These are phyloP conservation scores for Tympanoctomys barrerae DNA, from an alignment of 2,797 vertebrate genomes.

Conservation along the genomic window DNA sequence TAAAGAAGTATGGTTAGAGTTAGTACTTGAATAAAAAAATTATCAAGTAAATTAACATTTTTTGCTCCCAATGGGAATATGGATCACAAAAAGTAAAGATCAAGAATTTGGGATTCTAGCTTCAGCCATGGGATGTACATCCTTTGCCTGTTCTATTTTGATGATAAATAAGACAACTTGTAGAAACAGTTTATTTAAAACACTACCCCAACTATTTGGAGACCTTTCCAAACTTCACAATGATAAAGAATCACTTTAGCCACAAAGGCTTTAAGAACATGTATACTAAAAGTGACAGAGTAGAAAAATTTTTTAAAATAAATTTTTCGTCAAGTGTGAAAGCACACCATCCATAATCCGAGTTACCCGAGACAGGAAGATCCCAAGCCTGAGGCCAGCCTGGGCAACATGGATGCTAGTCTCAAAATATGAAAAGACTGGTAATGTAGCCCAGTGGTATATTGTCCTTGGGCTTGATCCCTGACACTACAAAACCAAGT, in stretches of 20 bases:
- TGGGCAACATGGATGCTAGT: too few relatives aligned
- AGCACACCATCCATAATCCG: neutral
- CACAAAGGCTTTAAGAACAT: neutral
- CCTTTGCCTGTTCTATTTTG: neutral
- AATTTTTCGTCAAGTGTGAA: neutral
- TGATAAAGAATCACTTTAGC: conserved; percentile 38
- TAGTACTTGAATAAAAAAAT: neutral
- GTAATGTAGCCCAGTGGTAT: neutral
- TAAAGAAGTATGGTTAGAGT: conserved; percentile 17
- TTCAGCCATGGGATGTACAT: neutral
- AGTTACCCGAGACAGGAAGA: neutral
- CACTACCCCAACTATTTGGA: neutral
- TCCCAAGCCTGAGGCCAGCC: neutral
- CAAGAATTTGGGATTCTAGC: neutral
- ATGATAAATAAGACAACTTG: neutral
- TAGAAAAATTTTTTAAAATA: conserved; percentile 6
- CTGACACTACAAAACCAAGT: neutral
- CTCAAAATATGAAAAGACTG: neutral
- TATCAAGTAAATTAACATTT: conserved; percentile 2
- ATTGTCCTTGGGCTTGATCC: neutral
- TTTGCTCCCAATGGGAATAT: neutral
- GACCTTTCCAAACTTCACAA: neutral
- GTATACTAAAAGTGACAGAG: conserved; percentile 23
- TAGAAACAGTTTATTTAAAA: conserved; percentile 51
- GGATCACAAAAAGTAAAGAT: neutral